These are phyloP conservation scores for Thymelicus lineola DNA, from an alignment of 2,888 invertebrate genomes.

Conservation along the genomic window DNA sequence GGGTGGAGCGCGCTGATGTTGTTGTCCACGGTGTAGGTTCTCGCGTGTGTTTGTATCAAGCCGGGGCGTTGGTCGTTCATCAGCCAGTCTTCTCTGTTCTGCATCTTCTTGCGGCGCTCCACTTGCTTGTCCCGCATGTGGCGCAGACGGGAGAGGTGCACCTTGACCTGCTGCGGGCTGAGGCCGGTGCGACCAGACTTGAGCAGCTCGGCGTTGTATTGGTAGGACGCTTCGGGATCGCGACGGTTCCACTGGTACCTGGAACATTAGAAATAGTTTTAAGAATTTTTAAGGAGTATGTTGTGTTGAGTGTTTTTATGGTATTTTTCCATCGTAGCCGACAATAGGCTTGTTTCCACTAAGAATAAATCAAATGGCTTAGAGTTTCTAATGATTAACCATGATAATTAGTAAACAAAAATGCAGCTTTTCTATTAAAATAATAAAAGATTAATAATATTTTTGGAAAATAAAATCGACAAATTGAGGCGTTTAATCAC, in stretches of 20 bases:
- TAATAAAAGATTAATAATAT: no score
- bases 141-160: constrained; percentile 68
- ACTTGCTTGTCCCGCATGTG: constrained; percentile 76
- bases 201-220: constrained; percentile 72
- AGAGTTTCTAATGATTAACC: no score
- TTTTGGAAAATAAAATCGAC: no score
- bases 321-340: no score
- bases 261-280: constrained; percentile 41
- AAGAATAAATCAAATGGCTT: no score
- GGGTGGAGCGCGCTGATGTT: constrained; percentile 85
- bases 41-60: constrained; percentile 76
- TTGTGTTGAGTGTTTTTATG: no score
- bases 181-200: constrained; percentile 73
- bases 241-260: constrained; percentile 79
- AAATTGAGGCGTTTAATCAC: no score
- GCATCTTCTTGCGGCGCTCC: constrained; percentile 62
- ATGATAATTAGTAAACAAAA: no score
- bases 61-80: constrained; percentile 66
- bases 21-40: constrained; percentile 82
- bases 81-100: constrained; percentile 68
- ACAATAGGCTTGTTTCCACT: no score
- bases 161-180: constrained; percentile 71
- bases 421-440: no score
- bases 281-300: no score
- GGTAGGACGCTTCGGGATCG: constrained; percentile 77